A percentile compares a stretch with the other conserved stretches of the same genome.
Conservation (phyloP, 2,888 invertebrate genomes). For the Chorisops tibialis region DNA sequence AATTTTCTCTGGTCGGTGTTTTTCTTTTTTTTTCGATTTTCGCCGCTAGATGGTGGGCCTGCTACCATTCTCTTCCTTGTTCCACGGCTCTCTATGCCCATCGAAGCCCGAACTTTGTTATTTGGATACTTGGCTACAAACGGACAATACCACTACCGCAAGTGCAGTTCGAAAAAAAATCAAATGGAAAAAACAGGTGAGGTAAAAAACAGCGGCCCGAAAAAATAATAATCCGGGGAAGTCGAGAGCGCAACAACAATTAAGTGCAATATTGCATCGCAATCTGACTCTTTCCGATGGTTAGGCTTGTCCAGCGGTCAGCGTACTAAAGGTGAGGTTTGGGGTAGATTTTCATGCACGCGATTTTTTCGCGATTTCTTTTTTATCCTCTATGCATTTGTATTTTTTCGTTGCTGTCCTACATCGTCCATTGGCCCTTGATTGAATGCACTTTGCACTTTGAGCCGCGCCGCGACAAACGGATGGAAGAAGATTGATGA, state of each 20-base stretch:
- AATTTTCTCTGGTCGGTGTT: constrained; percentile 18
- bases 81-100: constrained; percentile 6
- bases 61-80: neutral
- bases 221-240: constrained; percentile 20
- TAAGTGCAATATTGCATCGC: constrained; percentile 25
- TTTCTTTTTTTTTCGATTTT: neutral
- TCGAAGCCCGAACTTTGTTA: constrained; percentile 1
- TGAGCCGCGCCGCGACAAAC: constrained; percentile 1
- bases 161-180: constrained; percentile 14
- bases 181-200: neutral
- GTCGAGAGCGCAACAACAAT: constrained; percentile 17
- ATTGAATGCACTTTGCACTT: constrained; percentile 24
- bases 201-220: constrained; percentile 5
- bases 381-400: no score
- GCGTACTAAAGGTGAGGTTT: neutral
- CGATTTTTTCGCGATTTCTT: no score
- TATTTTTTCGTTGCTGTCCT: neutral
- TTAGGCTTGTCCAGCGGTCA: neutral
- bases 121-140: constrained; percentile 1
- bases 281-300: constrained; percentile 1
- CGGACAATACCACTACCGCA: constrained; percentile 15
- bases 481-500: constrained; percentile 20
- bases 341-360: no score
- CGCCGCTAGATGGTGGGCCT: neutral
- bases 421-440: constrained; percentile 22